Evolutionary conservation across 2,113 vertebrate species (phyloP), one percentile per base, ranked within the genome.

Genomic region (Ictalurus furcatus): DNA sequence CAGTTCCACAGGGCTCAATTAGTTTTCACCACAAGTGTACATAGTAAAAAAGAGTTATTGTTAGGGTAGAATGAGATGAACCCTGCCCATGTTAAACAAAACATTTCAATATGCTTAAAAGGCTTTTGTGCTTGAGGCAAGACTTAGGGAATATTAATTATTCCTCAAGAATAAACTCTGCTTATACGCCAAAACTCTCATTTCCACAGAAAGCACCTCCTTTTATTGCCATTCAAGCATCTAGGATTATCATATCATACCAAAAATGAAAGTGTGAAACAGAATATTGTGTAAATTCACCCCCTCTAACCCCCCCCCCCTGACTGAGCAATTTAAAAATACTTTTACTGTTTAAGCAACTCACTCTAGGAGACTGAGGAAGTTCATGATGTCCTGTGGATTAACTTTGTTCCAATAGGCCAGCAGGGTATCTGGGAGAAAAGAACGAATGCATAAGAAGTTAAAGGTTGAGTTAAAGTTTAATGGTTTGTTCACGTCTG

Each of bases 351-450:
- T 85, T 87, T 59, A 28, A 28, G n/a, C 58, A 92, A 97, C 98
- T 99, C 93, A 99, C 98, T 99, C 98, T 0, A 99, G 94, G 92
- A 99, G 96, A 89, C 95, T 91, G 30, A 99, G 97, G 93, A 97
- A 97, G 74, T 98, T 98, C 95, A 97, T 97, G 88, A 99, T 94
- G 89, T 99, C 98, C 84, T 97, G 98, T 21, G 97, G 96, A 82
- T 95, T 96, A 48, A 99, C 93, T 94, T 98, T 99, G 94, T 97
- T 98, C 98, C 98, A 99, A 92, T 98, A 99, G 67, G 96, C 94
- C 88, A 95, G 90, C 71, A 99, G 95, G 40, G 96, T 97, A 88
- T 99, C 98, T 99, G 94, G 85, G 58, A 63, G 28, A 16, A 69
- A 52, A 23, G 63, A 85, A 85, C 40, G 79, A 34, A 34, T 13